phyloP scores from a whole-genome alignment of 2,113 vertebrate genomes.

The Psephotus haematonotus region DNA sequence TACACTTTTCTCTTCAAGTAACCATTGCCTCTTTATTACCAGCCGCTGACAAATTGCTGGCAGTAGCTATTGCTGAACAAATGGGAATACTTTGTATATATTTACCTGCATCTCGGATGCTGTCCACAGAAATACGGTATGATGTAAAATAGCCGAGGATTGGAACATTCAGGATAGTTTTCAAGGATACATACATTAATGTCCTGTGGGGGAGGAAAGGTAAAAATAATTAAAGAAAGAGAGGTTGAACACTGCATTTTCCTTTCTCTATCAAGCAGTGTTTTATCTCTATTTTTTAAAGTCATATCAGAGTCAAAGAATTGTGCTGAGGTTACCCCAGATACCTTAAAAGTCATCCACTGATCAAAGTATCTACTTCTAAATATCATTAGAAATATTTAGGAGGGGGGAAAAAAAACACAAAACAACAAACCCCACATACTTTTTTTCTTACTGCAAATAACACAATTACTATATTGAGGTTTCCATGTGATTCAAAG shows the following conservation, averaged over 20 bases:
- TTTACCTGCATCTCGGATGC: constrained; percentile 95
- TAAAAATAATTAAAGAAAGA: constrained; percentile 37
- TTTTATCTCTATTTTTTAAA: neutral
- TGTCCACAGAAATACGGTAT: constrained; percentile 99
- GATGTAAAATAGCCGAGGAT: constrained; percentile 96
- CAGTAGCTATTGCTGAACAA: neutral
- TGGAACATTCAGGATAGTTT: constrained; percentile 96
- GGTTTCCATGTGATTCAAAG: neutral
- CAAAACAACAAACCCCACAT: neutral
- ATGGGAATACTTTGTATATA: neutral
- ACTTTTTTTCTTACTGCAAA: neutral
- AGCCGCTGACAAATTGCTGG: neutral
- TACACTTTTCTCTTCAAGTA: neutral
- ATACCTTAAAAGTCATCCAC: neutral
- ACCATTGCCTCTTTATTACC: neutral
- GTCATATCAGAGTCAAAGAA: neutral
- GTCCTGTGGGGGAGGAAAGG: constrained; percentile 76
- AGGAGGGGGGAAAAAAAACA: neutral
- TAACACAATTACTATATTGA: neutral
- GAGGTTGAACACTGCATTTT: neutral
- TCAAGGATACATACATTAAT: constrained; percentile 98
- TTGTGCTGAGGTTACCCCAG: neutral
- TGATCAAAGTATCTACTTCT: neutral
- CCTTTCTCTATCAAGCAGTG: neutral
- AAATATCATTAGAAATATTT: neutral